Evolutionary conservation across 2,113 vertebrate genomes (phyloP).

Genomic region (Riparia riparia): DNA sequence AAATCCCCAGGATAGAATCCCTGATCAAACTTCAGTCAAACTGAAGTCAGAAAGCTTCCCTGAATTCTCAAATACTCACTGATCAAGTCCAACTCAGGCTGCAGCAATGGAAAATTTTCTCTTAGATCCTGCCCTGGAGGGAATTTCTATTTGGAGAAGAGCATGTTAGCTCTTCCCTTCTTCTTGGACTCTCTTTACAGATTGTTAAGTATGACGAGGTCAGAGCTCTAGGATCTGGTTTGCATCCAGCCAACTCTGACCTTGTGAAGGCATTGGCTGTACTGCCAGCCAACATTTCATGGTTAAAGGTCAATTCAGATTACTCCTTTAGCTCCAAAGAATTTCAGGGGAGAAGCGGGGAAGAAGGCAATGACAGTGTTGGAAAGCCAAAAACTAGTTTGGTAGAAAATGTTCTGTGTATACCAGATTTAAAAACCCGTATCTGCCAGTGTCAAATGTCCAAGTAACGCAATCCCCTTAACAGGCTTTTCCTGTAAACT

Average conservation of each 20-base stretch:
- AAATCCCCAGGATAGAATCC: neutral
- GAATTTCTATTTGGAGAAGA: constrained; percentile 19
- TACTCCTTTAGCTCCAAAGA: neutral
- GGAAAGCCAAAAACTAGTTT: constrained; percentile 14
- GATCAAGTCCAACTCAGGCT: neutral
- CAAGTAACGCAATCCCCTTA: neutral
- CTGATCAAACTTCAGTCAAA: neutral
- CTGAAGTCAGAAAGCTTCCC: neutral
- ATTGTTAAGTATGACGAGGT: neutral
- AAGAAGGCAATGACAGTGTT: neutral
- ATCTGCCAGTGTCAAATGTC: constrained; percentile 2
- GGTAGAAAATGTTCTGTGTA: neutral
- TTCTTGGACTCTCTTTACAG: constrained; percentile 29
- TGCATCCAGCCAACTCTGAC: constrained; percentile 12
- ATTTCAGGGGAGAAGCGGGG: neutral
- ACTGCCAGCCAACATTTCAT: neutral
- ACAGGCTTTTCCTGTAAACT: constrained; percentile 25
- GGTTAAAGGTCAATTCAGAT: constrained; percentile 20
- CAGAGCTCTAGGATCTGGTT: constrained; percentile 32
- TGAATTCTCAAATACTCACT: constrained; percentile 4
- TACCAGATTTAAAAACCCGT: neutral
- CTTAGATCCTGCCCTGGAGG: constrained; percentile 12
- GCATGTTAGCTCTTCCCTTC: neutral
- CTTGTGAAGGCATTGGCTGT: constrained; percentile 20
- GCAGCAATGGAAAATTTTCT: constrained; percentile 34